Percentiles rank a stretch among this genome's conserved stretches.
Evolutionary conservation across 2,113 vertebrate genomes (phyloP).

Genomic region (Cervus canadensis): DNA sequence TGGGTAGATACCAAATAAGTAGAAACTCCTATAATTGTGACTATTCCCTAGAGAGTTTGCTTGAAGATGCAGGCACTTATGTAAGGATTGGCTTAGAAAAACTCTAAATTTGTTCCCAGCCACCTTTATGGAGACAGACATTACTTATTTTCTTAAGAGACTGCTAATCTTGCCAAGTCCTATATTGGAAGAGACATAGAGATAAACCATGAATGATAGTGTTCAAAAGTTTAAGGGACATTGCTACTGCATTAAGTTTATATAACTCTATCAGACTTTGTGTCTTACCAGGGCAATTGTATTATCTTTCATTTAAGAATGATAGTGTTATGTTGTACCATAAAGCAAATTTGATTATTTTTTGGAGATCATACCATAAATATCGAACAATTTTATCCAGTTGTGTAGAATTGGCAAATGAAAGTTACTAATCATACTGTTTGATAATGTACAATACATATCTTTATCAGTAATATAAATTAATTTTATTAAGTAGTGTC

Average conservation of each 20-base stretch:
- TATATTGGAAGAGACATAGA: neutral
- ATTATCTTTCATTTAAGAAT: neutral
- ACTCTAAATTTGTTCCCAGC: neutral
- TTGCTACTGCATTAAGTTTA: neutral
- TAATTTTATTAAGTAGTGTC: neutral
- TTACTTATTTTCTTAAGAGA: neutral
- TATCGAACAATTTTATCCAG: neutral
- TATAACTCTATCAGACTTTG: neutral
- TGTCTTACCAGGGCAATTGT: neutral
- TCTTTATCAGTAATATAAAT: slow-evolving; percentile 38
- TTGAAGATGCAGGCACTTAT: neutral
- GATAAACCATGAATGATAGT: neutral
- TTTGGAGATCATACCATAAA: neutral
- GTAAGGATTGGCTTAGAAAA: neutral
- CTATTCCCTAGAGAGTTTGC: neutral
- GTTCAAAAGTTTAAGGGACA: neutral
- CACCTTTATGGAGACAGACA: neutral
- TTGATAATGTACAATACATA: neutral
- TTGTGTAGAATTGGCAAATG: neutral
- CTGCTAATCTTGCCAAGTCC: neutral
- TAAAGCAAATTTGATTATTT: neutral
- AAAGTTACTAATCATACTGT: neutral
- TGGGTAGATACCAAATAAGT: neutral
- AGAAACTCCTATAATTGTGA: neutral
- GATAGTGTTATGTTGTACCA: neutral